A percentile compares a stretch with the other conserved stretches of the same genome.
Conservation (phyloP, 2,888 invertebrate genomes). For the Leucophenga montana region DNA sequence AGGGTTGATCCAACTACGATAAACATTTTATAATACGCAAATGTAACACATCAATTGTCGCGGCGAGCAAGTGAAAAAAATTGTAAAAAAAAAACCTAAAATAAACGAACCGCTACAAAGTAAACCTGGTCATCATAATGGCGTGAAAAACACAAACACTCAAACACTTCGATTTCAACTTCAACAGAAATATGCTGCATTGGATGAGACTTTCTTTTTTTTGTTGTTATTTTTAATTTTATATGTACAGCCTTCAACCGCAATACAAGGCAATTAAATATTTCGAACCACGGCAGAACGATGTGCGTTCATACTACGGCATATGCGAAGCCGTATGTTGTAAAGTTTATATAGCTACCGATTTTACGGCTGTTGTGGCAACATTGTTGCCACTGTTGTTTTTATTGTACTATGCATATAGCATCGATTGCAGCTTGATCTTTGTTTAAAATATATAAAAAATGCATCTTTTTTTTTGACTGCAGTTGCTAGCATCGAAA, state of each 20-base stretch:
- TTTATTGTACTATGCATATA: conserved; percentile 32
- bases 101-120: conserved; percentile 25
- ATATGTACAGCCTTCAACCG: conserved; percentile 67
- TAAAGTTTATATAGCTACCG: conserved; percentile 35
- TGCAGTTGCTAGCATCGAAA: conserved; percentile 31
- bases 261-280: conserved; percentile 71
- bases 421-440: conserved; percentile 58
- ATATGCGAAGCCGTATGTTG: background rate
- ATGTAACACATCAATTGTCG: background rate
- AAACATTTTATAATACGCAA: too few relatives aligned
- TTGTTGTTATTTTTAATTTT: conserved; percentile 50
- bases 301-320: conserved; percentile 14
- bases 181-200: background rate
- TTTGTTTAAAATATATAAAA: conserved; percentile 42
- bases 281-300: conserved; percentile 54
- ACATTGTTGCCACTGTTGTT: conserved; percentile 30
- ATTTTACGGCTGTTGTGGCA: conserved; percentile 52
- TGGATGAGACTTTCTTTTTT: background rate
- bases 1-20: too few relatives aligned
- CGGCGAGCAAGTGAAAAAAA: background rate
- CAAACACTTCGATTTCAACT: conserved; percentile 53
- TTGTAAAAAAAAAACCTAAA: conserved; percentile 5
- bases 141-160: conserved; percentile 56
- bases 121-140: conserved; percentile 30
- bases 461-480: conserved; percentile 34